These are phyloP conservation scores for Kryptolebias ocellatus DNA, from an alignment of 2,797 vertebrate species.

Conservation along the genomic window DNA sequence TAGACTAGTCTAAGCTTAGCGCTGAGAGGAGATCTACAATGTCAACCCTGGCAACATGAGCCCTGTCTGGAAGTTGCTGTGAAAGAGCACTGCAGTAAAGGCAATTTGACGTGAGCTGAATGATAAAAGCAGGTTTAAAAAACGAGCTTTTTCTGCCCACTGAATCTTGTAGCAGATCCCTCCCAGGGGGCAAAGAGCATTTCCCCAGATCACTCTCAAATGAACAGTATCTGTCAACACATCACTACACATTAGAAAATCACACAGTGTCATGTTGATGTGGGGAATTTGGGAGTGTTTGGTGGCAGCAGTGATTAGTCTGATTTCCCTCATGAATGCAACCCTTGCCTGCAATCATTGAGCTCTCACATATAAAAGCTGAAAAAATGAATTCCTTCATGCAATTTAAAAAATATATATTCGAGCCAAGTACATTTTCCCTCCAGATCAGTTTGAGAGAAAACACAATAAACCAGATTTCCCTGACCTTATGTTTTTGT, in stretches of 20 bases:
- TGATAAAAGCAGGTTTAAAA: slow-evolving; percentile 60
- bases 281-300: slow-evolving; percentile 60
- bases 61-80: slow-evolving; percentile 23
- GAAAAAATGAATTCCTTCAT: slow-evolving; percentile 34
- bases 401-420: slow-evolving; percentile 20
- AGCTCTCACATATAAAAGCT: slow-evolving; percentile 36
- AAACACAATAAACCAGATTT: slow-evolving; percentile 28
- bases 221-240: slow-evolving; percentile 71
- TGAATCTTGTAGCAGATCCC: slow-evolving; percentile 45
- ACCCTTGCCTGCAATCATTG: slow-evolving; percentile 48
- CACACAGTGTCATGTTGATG: slow-evolving; percentile 66
- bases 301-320: slow-evolving; percentile 69
- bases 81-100: slow-evolving; percentile 44
- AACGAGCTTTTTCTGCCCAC: slow-evolving; percentile 50
- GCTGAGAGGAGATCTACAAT: slow-evolving; percentile 52
- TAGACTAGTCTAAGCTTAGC: slow-evolving; percentile 22
- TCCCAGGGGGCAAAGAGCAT: slow-evolving; percentile 44
- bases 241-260: slow-evolving; percentile 71
- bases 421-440: slow-evolving; percentile 17
- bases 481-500: slow-evolving; percentile 34
- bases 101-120: slow-evolving; percentile 48
- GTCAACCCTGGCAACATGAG: slow-evolving; percentile 40
- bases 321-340: slow-evolving; percentile 63
- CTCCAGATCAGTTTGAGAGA: slow-evolving; percentile 17
- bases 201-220: slow-evolving; percentile 63